Percentiles rank a stretch among this genome's conserved stretches.
These are phyloP conservation scores for Vultur gryphus DNA, from an alignment of 2,797 vertebrate species.

Conservation along the genomic window DNA sequence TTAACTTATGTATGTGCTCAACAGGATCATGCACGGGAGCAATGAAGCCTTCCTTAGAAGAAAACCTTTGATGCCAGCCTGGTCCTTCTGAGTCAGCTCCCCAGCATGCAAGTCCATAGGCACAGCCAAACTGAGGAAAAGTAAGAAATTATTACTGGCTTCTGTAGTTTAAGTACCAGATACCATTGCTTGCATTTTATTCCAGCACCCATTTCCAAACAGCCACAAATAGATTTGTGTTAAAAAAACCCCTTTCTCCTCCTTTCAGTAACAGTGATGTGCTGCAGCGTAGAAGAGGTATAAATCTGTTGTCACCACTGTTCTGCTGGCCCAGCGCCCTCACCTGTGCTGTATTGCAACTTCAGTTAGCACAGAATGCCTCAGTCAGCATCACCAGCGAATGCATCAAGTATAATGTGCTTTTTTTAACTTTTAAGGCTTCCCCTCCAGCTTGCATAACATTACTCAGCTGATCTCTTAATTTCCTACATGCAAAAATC, in stretches of 20 bases:
- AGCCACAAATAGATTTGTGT: background rate
- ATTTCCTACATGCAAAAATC: slow-evolving; percentile 1
- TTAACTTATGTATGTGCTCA: background rate
- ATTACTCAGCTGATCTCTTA: background rate
- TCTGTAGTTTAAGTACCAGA: background rate
- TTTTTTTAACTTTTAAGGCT: background rate
- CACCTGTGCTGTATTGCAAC: rapidly evolving
- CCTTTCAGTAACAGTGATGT: background rate
- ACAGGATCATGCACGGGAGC: background rate
- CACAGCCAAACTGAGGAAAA: background rate
- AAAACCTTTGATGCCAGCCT: background rate
- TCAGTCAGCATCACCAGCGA: background rate
- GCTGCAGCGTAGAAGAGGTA: background rate
- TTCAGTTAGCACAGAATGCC: background rate
- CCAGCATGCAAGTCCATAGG: rapidly evolving
- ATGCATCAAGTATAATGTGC: background rate
- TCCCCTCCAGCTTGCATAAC: background rate
- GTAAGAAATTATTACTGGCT: background rate
- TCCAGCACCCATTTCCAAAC: background rate
- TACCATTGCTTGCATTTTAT: background rate
- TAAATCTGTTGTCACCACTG: background rate
- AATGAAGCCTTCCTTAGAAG: background rate
- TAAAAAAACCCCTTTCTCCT: background rate
- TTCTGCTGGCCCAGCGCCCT: background rate
- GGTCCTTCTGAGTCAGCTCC: background rate